Evolutionary conservation across 2,888 invertebrate species (phyloP), one percentile per base, ranked within the genome.

Genomic region (Torymus aiolomorphi): DNA sequence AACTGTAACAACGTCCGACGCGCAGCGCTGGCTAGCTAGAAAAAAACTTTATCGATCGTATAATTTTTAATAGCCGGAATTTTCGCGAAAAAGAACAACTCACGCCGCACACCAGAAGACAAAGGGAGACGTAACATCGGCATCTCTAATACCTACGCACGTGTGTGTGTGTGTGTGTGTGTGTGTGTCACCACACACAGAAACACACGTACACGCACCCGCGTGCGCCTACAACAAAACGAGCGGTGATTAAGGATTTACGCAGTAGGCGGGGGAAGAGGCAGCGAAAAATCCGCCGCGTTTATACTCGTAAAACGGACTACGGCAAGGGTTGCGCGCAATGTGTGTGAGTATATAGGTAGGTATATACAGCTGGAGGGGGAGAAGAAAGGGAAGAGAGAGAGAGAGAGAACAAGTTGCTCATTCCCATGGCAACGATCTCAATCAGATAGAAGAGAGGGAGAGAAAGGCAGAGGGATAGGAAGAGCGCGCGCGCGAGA

Each of bases 371-470:
- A 16, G 51, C 42, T 59, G 16, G 13, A 56, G 16, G 54, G 8
- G 57, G 63, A 76, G 82, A 76, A 79, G 81, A 80, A 80, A 83
- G 61, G 74, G 66, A 54, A 63, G 73, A 76, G 57, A 51, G 56
- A 67, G 70, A 76, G 80, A 63, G 66, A 71, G 83, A 83, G 83
- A 84, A 83, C 84, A 84, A 83, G 85, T 85, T 83, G 83, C 78
- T 82, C 84, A 87, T 88, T 88, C 85, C 87, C 88, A 88, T 88
- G 86, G 88, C 88, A 88, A 88, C 88, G 86, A 87, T 88, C 86
- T 88, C 86, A 86, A 88, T 88, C 87, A 85, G 87, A 88, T 88
- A 88, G 84, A 81, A 76, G 83, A 81, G 82, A 80, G 80, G 83
- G 82, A 84, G 84, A 84, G 82, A 83, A 83, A 83, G 83, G 67